A percentile compares a stretch with the other conserved stretches of the same genome.
Evolutionary conservation across 2,888 invertebrate species (phyloP).

Genomic region (Aromia moschata): DNA sequence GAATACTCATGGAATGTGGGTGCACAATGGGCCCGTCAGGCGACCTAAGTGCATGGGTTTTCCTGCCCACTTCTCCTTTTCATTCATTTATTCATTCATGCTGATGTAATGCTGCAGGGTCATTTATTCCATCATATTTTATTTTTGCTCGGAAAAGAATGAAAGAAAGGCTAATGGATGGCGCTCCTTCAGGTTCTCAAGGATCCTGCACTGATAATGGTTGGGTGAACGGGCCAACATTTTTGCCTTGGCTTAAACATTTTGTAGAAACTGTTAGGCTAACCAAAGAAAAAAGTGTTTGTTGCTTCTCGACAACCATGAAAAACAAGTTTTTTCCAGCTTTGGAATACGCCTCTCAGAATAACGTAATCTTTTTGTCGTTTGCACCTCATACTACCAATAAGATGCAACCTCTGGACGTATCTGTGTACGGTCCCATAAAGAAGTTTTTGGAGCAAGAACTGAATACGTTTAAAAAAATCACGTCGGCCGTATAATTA

Average conservation of each 20-base stretch:
- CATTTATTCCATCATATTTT: background rate
- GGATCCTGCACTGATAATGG: background rate
- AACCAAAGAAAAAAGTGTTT: background rate
- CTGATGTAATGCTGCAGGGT: background rate
- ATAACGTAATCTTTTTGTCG: constrained; percentile 44
- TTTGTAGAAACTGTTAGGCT: background rate
- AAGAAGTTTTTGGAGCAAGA: background rate
- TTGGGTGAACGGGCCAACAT: background rate
- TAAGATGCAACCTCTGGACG: constrained; percentile 2
- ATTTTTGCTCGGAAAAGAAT: background rate
- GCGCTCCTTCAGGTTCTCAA: background rate
- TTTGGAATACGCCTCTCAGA: background rate
- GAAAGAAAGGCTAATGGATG: background rate
- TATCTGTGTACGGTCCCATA: background rate
- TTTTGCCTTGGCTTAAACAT: background rate
- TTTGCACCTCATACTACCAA: constrained; percentile 1
- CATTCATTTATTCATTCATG: too few relatives aligned
- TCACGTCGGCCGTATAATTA: background rate
- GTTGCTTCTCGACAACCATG: constrained; percentile 1
- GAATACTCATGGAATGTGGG: too few relatives aligned
- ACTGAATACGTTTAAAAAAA: background rate
- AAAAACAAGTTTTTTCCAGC: background rate
- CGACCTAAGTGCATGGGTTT: too few relatives aligned
- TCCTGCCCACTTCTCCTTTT: too few relatives aligned
- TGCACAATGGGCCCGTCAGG: too few relatives aligned